Evolutionary conservation across 1,140 invertebrate species (phyloP).

Genomic region (Drosophila varians): DNA sequence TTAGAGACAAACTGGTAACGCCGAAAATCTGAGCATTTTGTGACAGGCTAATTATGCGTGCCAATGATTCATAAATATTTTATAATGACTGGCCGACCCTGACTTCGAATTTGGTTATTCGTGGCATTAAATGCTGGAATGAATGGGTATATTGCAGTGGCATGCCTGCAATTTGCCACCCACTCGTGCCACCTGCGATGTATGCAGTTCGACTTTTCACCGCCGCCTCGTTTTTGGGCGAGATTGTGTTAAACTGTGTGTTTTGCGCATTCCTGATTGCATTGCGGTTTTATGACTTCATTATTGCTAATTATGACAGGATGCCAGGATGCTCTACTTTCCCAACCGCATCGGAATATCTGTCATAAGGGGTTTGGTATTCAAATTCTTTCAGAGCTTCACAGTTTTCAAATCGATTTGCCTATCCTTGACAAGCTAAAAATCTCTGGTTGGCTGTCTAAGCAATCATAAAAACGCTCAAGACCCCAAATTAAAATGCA

Average conservation of each 20-base stretch:
- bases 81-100: slow-evolving; percentile 63
- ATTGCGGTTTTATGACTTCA: slow-evolving; percentile 81
- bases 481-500: slow-evolving; percentile 60
- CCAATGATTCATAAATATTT: slow-evolving; percentile 82
- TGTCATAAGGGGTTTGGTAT: background rate
- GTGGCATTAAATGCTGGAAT: background rate
- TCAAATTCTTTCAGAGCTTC: background rate
- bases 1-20: slow-evolving; percentile 5
- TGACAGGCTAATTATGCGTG: slow-evolving; percentile 81
- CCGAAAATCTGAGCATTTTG: slow-evolving; percentile 75
- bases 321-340: background rate
- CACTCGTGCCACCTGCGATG: slow-evolving; percentile 1
- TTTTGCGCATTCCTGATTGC: slow-evolving; percentile 81
- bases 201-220: slow-evolving; percentile 59
- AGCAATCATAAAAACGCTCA: slow-evolving; percentile 47
- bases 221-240: slow-evolving; percentile 36
- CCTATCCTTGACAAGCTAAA: no score
- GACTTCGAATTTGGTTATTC: slow-evolving; percentile 45
- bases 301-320: slow-evolving; percentile 78
- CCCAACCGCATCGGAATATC: background rate
- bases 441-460: background rate
- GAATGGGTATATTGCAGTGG: slow-evolving; percentile 10
- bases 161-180: background rate
- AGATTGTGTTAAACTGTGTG: slow-evolving; percentile 49
- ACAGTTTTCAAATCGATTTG: background rate